Percentiles rank a stretch among this genome's conserved stretches.
Conservation (phyloP, 2,113 vertebrate species). For the Vireo altiloquus region DNA sequence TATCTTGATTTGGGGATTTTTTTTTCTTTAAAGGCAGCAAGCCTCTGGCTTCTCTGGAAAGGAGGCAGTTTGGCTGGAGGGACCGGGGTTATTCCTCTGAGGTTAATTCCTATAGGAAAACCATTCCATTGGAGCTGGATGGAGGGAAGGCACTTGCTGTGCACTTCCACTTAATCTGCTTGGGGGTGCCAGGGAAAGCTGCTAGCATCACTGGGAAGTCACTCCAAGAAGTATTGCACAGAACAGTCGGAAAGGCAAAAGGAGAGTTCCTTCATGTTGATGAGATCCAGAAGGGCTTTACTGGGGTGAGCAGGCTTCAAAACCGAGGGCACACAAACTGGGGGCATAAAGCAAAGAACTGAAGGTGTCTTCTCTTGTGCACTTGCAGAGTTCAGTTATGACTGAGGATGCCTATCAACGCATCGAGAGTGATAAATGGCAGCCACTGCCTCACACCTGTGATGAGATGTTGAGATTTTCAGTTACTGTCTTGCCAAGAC, state of each 20-base stretch:
- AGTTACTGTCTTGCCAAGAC: accelerated
- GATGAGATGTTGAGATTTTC: background rate
- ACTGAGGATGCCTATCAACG: background rate
- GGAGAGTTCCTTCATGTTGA: background rate
- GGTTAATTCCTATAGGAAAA: background rate
- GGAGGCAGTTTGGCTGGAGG: background rate
- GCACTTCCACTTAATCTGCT: background rate
- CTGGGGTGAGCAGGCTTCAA: background rate
- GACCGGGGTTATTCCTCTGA: background rate
- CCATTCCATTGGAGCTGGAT: background rate
- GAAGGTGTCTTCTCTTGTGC: background rate
- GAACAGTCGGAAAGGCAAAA: background rate
- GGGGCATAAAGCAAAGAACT: accelerated
- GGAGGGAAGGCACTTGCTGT: accelerated
- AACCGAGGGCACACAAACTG: background rate
- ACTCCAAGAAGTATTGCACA: background rate
- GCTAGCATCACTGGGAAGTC: accelerated
- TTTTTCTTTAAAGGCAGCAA: background rate
- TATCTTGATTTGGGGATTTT: background rate
- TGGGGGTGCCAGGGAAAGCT: background rate
- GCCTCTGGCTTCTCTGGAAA: background rate
- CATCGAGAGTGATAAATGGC: background rate
- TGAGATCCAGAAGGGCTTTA: background rate
- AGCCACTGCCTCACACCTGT: background rate
- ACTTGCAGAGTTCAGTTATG: background rate